Evolutionary conservation across 2,888 invertebrate genomes (phyloP), one percentile per base, ranked within the genome.

Genomic region (Dryomyza anilis): DNA sequence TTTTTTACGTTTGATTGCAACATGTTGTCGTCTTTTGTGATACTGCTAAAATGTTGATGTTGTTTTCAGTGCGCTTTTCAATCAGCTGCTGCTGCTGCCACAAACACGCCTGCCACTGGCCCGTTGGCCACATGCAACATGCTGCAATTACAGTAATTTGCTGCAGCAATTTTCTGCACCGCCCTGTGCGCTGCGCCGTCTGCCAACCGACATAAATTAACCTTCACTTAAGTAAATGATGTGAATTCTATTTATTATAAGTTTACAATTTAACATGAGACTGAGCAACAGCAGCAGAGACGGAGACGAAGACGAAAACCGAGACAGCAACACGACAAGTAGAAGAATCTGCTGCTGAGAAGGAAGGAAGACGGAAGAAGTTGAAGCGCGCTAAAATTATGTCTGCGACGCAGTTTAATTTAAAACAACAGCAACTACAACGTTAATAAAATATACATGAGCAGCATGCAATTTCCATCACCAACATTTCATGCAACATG

Each of bases 201-300:
- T 16, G 21, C 50, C 30, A 25, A 16, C 33, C 21, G 29, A 39
- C 52, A 52, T 61, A 61, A 61, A 53, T 61, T 53, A 53, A 52
- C 43, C 61, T 61, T 61, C 61, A 53, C 53, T 61, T 61, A 53
- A 60, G 39, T 39, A 61, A 53, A 39, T 33, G 61, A 43, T 52
- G 52, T 52, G 61, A 61, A 61, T 61, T 61, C 52, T 52, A 61
- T 61, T 61, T 61, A 61, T 61, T 61, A 53, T 53, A 53, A 61
- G 48, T 61, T 61, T 61, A 61, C 53, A 61, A 61, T 53, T 53
- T 53, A 61, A 53, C 53, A 61, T 61, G 43, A 52, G 25, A 60
- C 36, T 23, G 55, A 19, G 36, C 55, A 33, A 36, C 55, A 55
- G 36, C 19, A 12, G 23, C 50, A 46, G 16, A 21, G 23, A 23